Base-by-base conservation (phyloP, 1,140 invertebrate genomes). In the Nephotettix cincticeps region DNA sequence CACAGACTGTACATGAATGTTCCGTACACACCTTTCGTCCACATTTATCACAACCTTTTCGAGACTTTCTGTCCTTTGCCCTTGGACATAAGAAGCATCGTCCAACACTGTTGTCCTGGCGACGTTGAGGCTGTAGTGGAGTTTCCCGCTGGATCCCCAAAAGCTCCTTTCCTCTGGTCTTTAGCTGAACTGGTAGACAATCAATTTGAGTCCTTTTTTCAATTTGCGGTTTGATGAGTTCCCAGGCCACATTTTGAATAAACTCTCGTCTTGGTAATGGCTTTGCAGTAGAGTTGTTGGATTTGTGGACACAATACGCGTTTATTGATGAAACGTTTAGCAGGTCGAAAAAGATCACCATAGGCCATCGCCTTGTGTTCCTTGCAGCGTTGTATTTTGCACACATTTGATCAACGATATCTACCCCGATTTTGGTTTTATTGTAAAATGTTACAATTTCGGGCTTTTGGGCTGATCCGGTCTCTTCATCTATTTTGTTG, bases 341-440 rank as follows among this genome's bases (percentile, higher is more conserved):
- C 25, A 72, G 21, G 36, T 72, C 54, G 29, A 56, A 72, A 25
- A 72, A 72, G n/a, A 72, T 19, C 9, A 75, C 72, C 51, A 78
- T 63, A 19, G 79, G 77, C 51, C 71, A 72, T 27, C 64, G 11
- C n/a, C 54, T 51, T 21, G 64, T 68, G 27, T 72, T 72, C n/a
- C n/a, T n/a, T n/a, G n/a, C n/a, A n/a, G n/a, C n/a, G n/a, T n/a
- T n/a, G n/a, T n/a, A n/a, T n/a, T 36, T 65, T 28, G 23, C 19
- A 43, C n/a, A 68, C 51, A 47, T 72, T 30, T 29, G 70, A 73
- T 77, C 71, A n/a, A n/a, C 79, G 71, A 75, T 73, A 70, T 81
- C 80, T 0, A 82, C 80, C 32, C 77, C 79, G 19, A 77, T 76
- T 76, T 82, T 82, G 6, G 78, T 78, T 19, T 69, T 47, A 70